Evolutionary conservation across 2,113 vertebrate species (phyloP), one percentile per base, ranked within the genome.

Genomic region (Chaetops frenatus): DNA sequence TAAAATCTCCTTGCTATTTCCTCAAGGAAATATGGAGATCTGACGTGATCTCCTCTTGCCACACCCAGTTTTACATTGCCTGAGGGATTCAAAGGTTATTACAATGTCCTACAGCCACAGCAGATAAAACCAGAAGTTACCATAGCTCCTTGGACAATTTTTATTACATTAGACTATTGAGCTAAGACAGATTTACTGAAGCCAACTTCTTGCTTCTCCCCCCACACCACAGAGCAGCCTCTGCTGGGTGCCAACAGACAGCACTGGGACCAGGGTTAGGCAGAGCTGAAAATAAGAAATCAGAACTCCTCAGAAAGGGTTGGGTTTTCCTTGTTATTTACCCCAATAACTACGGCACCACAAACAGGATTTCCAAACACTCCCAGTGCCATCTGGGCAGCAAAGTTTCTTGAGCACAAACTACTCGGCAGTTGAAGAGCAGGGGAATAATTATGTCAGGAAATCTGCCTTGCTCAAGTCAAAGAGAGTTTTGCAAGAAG

Each of bases 31-130:
- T 12, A 60, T 0, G 10, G 81, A 69, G 31, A 78, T 16, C 7
- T 42, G 72, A 40, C 25, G 40, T 3, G 0, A 47, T 6, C 19
- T 65, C 44, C 24, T 94, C 54, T 33, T 72, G 31, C 28, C 77
- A 89, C 50, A 73, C 5, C 16, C 58, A n/a, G 22, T 65, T 81
- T 69, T 61, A 44, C 69, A 66, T 4, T 28, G 20, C 25, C 58
- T 14, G 40, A 76, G 58, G 40, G 29, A 86, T n/a, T 45, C 42
- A 40, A 61, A 90, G 65, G 47, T 79, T 57, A 40, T 19, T 53
- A 44, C 0, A 0, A 65, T 0, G 0, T 31, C 74, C 51, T 70
- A 42, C 11, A 36, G 61, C 18, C n/a, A 12, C 1, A 6, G 29
- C n/a, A 61, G 36, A 36, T 25, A 81, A 38, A 38, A 83, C 10